Evolutionary conservation across 2,888 invertebrate species (phyloP).

Genomic region (Saturnia pavonia): DNA sequence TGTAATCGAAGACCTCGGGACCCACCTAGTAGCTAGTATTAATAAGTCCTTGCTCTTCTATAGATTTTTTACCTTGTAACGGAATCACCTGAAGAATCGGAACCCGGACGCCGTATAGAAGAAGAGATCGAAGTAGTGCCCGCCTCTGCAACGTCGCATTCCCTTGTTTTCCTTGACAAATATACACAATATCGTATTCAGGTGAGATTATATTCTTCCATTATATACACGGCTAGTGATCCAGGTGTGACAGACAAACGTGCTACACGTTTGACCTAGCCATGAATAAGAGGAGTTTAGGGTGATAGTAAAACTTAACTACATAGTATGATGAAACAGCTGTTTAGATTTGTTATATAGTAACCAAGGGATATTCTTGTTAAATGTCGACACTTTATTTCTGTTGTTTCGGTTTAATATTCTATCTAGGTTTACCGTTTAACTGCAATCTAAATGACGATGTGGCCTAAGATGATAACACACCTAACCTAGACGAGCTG

Average conservation of each 20-base stretch:
- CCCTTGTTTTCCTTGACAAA: conserved; percentile 94
- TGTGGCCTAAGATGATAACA: too few relatives aligned
- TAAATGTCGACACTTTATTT: not conserved
- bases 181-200: conserved; percentile 95
- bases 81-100: conserved; percentile 89
- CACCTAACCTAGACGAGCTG: too few relatives aligned
- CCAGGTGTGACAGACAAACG: not conserved
- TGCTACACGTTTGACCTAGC: not conserved
- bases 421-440: not conserved
- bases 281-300: not conserved
- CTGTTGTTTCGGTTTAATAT: not conserved
- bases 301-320: not conserved
- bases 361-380: not conserved
- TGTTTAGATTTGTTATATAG: too few relatives aligned
- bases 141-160: conserved; percentile 91
- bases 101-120: conserved; percentile 87
- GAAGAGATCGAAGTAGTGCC: conserved; percentile 96
- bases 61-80: conserved; percentile 94
- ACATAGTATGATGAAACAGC: not conserved
- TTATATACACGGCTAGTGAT: not conserved
- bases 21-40: not conserved
- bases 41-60: conserved; percentile 13
- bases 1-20: not conserved
- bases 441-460: too few relatives aligned
- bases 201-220: conserved; percentile 42